These are phyloP conservation scores for Corythoichthys haematopterus DNA, from an alignment of 2,113 vertebrate species.

Conservation along the genomic window DNA sequence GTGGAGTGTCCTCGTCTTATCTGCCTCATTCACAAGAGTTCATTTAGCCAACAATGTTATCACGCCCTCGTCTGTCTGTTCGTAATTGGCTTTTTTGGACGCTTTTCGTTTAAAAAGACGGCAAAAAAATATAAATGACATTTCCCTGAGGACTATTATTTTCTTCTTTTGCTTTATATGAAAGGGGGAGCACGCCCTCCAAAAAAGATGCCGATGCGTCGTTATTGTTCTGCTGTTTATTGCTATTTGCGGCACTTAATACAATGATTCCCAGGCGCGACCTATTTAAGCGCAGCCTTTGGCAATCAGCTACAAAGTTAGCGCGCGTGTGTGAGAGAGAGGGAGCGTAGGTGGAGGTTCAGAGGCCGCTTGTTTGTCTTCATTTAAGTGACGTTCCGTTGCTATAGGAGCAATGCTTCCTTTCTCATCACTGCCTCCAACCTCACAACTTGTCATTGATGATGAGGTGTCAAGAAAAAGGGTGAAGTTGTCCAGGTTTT, in stretches of 20 bases:
- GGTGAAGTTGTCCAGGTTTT: conserved; percentile 67
- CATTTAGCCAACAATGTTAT: conserved; percentile 48
- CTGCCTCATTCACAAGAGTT: conserved; percentile 34
- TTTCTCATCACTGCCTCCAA: conserved; percentile 42
- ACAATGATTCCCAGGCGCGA: conserved; percentile 68
- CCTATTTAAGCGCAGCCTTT: conserved; percentile 71
- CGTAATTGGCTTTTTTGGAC: conserved; percentile 58
- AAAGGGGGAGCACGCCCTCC: conserved; percentile 30
- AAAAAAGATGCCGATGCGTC: conserved; percentile 55
- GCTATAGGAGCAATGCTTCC: conserved; percentile 67
- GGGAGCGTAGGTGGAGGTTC: conserved; percentile 71
- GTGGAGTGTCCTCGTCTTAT: conserved; percentile 32
- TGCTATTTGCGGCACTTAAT: conserved; percentile 71
- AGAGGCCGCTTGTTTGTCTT: conserved; percentile 71
- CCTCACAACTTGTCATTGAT: conserved; percentile 52
- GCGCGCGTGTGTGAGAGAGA: conserved; percentile 58
- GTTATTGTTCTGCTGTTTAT: conserved; percentile 66
- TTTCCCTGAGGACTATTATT: conserved; percentile 50
- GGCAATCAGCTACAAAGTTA: conserved; percentile 65
- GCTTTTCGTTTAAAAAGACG: conserved; percentile 7
- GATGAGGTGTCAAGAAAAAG: conserved; percentile 43
- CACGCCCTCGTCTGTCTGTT: conserved; percentile 33
- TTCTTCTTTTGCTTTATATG: conserved; percentile 55
- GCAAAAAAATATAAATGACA: conserved; percentile 43
- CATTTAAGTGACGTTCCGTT: conserved; percentile 70